Evolutionary conservation across 2,888 invertebrate species (phyloP).

Genomic region (Xestia rhomboidea): DNA sequence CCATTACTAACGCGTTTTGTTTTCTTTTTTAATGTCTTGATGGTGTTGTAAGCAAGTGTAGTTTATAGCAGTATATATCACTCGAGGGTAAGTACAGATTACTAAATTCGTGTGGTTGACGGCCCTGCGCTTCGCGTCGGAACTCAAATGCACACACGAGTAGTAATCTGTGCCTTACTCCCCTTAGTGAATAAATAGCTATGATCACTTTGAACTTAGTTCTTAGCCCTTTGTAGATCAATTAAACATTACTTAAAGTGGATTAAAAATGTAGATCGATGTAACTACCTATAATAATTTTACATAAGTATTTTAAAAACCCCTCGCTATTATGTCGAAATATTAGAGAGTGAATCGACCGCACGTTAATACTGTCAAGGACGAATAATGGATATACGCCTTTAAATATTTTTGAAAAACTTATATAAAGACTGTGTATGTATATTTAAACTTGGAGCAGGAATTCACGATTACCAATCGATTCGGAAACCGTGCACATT

Average conservation of each 20-base stretch:
- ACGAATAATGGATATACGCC: constrained; percentile 34
- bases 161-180: too few relatives aligned
- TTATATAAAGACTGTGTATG: constrained; percentile 33
- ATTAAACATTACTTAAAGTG: not conserved
- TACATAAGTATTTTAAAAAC: constrained; percentile 27
- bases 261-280: not conserved
- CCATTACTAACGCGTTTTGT: too few relatives aligned
- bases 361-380: constrained; percentile 50
- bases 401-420: constrained; percentile 37
- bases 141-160: too few relatives aligned
- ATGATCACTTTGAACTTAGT: not conserved
- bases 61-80: too few relatives aligned
- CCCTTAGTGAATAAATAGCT: too few relatives aligned
- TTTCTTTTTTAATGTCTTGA: too few relatives aligned
- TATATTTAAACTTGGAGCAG: not conserved
- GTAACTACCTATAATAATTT: constrained; percentile 4
- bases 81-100: too few relatives aligned
- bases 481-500: not conserved
- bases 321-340: constrained; percentile 36
- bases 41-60: too few relatives aligned
- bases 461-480: constrained; percentile 28
- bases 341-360: constrained; percentile 51
- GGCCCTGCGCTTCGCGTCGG: too few relatives aligned
- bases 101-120: too few relatives aligned
- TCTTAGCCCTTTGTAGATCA: not conserved